Conservation (phyloP, 2,797 vertebrate genomes). For the Anabacerthia variegaticeps region DNA sequence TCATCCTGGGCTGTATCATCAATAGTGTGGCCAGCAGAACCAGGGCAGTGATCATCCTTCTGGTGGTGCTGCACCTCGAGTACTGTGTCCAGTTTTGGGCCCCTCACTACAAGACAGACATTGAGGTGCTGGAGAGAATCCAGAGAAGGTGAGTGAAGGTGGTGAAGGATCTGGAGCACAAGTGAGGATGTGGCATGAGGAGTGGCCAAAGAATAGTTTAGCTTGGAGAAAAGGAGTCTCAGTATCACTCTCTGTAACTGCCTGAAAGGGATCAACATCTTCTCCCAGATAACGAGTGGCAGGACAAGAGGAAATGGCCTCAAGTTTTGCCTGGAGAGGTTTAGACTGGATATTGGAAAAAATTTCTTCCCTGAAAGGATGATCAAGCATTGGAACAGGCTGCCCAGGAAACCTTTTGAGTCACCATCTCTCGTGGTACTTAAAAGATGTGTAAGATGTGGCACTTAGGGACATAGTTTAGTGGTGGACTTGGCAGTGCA, state of each 20-base stretch:
- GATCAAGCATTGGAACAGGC: accelerated
- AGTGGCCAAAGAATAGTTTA: neutral
- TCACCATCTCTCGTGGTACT: accelerated
- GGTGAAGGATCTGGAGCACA: neutral
- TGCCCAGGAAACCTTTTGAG: neutral
- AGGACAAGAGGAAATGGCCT: neutral
- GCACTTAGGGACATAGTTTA: accelerated
- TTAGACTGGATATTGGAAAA: neutral
- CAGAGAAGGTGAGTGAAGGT: neutral
- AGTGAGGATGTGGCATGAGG: neutral
- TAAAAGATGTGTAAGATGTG: neutral
- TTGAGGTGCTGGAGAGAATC: accelerated
- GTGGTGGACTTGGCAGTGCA: neutral
- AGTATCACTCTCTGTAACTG: neutral
- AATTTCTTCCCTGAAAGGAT: neutral
- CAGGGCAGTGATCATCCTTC: neutral
- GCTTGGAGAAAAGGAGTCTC: neutral
- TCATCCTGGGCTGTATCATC: neutral
- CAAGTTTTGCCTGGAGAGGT: neutral
- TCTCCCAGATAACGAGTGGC: neutral
- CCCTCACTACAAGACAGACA: neutral
- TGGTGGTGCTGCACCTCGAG: neutral
- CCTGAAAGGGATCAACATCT: neutral
- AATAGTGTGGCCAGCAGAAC: neutral
- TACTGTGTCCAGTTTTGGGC: neutral